These are phyloP conservation scores for Hippocampus mohnikei DNA, from an alignment of 2,113 vertebrate species.

Conservation along the genomic window DNA sequence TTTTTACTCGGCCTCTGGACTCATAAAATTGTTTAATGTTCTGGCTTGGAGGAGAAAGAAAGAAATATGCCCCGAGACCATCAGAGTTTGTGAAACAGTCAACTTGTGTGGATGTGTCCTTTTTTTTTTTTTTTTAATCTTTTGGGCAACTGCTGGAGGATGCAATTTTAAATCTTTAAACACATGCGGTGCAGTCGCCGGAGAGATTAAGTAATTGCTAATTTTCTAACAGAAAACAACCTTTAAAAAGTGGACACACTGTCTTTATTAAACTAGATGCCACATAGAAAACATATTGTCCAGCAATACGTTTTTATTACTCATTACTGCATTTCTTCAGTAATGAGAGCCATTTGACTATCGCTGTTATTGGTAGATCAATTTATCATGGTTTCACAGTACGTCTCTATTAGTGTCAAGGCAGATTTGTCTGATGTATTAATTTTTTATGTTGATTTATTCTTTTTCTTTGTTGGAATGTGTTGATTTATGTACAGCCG, in stretches of 20 bases:
- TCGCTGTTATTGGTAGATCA: not conserved
- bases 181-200: constrained; percentile 57
- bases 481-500: not conserved
- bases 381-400: no score
- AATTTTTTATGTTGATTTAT: not conserved
- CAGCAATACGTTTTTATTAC: not conserved
- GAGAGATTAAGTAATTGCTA: constrained; percentile 60
- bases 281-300: not conserved
- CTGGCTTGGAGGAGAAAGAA: constrained; percentile 3
- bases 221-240: constrained; percentile 52
- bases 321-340: not conserved
- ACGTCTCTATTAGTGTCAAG: not conserved
- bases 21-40: constrained; percentile 20
- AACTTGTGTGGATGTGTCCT: constrained; percentile 13
- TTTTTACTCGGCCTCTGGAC: constrained; percentile 19
- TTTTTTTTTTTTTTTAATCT: constrained; percentile 16
- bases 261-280: not conserved
- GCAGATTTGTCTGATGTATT: not conserved
- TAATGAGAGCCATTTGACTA: not conserved
- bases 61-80: constrained; percentile 17
- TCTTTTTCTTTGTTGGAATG: not conserved
- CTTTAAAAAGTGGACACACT: constrained; percentile 27
- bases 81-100: constrained; percentile 28
- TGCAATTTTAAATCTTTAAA: constrained; percentile 68
- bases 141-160: constrained; percentile 47